Evolutionary conservation across 2,797 vertebrate species (phyloP), one percentile per base, ranked within the genome.

Genomic region (Lerista edwardsae): DNA sequence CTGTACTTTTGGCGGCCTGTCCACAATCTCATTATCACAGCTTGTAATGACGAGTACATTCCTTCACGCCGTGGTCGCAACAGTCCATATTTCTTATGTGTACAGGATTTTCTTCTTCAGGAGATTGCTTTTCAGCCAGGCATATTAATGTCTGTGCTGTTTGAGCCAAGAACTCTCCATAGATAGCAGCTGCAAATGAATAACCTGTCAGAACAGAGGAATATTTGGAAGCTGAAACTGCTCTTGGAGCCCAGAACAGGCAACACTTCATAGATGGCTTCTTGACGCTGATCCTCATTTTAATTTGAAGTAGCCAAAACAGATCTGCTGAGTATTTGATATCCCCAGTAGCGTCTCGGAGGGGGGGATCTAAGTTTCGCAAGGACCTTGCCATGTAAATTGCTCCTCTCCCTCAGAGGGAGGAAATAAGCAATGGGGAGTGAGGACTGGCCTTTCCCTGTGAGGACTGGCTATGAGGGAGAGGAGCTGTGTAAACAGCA

Each of bases 141-240:
- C 57, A 65, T 78, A 62, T 23, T 86, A 85, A 83, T 84, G 85
- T 59, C 67, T 67, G 34, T 86, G 75, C 73, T 59, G 47, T 85
- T 71, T 31, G 51, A 88, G 85, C 75, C 84, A 91, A 87, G 47
- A 90, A 41, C 69, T 55, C 57, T 55, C 83, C 79, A 59, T 85
- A 29, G 55, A 41, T 91, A 93, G 91, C 72, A 89, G 61, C 78
- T 91, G 82, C 64, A 90, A 93, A 83, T 82, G 84, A 89, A 89
- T 86, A 87, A 84, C 68, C 68, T 90, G 84, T 91, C 91, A 91
- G 59, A 72, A 85, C 59, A 44, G 67, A 89, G 84, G 82, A 89
- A 81, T 85, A 86, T 86, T 84, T 82, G 72, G 61, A 77, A 65
- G 69, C 83, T 90, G 83, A 51, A 88, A 74, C 86, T 88, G 68